Percentiles rank a stretch among this genome's conserved stretches.
phyloP scores from a whole-genome alignment of 2,888 invertebrate genomes.

The Ditylenchus weischeri region DNA sequence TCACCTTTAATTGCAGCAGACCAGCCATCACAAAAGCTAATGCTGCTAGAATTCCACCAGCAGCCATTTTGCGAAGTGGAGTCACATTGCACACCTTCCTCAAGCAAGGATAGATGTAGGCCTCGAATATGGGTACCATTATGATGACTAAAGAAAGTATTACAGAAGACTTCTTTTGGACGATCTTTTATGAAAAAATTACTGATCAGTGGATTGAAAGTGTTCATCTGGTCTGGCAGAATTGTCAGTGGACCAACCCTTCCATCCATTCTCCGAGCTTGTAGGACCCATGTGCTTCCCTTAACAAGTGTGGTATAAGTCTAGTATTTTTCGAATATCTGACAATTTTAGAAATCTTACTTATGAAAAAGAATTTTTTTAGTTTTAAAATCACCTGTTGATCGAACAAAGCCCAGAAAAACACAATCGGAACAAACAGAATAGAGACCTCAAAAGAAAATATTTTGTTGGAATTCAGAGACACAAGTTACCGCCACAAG shows the following conservation, averaged over 20 bases:
- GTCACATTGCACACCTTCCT: constrained; percentile 63
- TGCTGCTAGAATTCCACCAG: constrained; percentile 77
- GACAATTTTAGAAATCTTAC: too few species aligned
- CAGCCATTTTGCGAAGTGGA: constrained; percentile 80
- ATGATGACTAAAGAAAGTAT: constrained; percentile 51
- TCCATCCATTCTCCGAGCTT: constrained; percentile 62
- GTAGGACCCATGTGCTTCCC: constrained; percentile 58
- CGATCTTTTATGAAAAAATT: not conserved
- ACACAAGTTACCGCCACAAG: constrained; percentile 53
- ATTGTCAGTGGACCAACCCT: constrained; percentile 51
- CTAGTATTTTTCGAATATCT: too few species aligned
- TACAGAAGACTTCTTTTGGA: too few species aligned
- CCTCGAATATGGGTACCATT: constrained; percentile 63
- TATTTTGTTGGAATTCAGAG: constrained; percentile 32
- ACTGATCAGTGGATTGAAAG: constrained; percentile 64
- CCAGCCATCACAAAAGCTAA: constrained; percentile 72
- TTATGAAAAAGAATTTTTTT: too few species aligned
- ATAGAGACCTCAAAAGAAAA: constrained; percentile 54
- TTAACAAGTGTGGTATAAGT: constrained; percentile 14
- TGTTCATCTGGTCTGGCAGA: constrained; percentile 87
- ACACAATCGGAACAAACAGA: constrained; percentile 62
- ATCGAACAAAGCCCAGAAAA: constrained; percentile 64
- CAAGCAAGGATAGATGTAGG: constrained; percentile 60
- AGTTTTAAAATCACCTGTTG: constrained; percentile 56
- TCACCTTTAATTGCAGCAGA: constrained; percentile 43